Base-by-base conservation (phyloP, 2,888 invertebrate species). In the Oscheius myriophilus region DNA sequence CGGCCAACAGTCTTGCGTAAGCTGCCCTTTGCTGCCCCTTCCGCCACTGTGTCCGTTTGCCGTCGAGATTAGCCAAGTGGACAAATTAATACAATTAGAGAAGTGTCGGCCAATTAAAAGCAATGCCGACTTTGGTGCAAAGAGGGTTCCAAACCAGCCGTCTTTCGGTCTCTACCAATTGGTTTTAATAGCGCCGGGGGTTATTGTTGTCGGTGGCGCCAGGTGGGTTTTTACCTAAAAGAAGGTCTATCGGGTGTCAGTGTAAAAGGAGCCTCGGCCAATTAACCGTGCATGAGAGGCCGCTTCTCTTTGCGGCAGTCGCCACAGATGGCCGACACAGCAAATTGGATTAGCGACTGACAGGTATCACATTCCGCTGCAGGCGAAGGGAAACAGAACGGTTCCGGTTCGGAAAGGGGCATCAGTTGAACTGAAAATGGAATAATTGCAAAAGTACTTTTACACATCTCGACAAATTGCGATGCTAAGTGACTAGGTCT, bases 311-410 rank as follows among this genome's bases (percentile, higher is more conserved):
- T 33, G 33, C 33, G 33, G 33, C 61, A 61, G 33, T 18, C 18
- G 49, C 39, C 26, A 25, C 59, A 59, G 59, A 59, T 59, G 59
- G 59, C 45, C 33, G 33, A 49, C 49, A 61, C 26, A 39, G 49
- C 61, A 61, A 61, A 61, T 61, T 61, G 61, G 61, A 61, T 61
- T 61, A 61, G 61, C 23, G 25, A 25, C 33, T 14, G 61, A 54
- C 49, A 49, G 49, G 61, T 61, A 61, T 61, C 61, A 59, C 45
- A 59, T 59, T 59, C 59, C 59, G 21, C 12, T 16, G 23, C 49
- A 18, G 49, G 18, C 33, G 33, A n/a, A n/a, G 46, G 46, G 18
- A 46, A 7, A 46, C 3, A 46, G 16, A 12, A 18, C 46, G 46
- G 33, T 33, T 33, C 33, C 33, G 33, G 4, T 33, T 33, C 33